A percentile compares a stretch with the other conserved stretches of the same genome.
Evolutionary conservation across 1,140 invertebrate genomes (phyloP).

Genomic region (Schlechtendalia chinensis): DNA sequence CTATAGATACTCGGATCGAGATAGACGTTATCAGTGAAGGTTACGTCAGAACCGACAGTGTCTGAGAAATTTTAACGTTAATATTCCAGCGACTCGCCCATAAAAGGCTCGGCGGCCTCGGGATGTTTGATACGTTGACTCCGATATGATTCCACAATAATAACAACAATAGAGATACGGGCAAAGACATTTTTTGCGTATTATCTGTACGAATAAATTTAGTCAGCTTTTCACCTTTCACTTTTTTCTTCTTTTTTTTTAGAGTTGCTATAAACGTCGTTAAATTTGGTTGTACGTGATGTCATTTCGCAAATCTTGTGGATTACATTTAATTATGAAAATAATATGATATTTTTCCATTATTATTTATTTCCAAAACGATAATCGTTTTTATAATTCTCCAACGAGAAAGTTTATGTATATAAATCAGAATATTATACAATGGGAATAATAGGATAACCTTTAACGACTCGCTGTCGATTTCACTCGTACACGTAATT

Average conservation of each 20-base stretch:
- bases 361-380: not conserved
- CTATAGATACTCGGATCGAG: not conserved
- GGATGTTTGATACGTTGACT: not conserved
- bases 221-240: conserved; percentile 16
- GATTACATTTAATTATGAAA: not conserved
- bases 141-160: conserved; percentile 1
- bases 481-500: not conserved
- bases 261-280: not conserved
- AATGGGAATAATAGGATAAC: not conserved
- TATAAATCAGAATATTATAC: not conserved
- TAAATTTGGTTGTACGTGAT: not conserved
- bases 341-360: not conserved
- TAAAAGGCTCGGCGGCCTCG: conserved; percentile 33
- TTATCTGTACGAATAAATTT: conserved; percentile 7
- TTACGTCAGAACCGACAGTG: conserved; percentile 28
- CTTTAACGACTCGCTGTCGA: not conserved
- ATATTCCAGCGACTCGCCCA: conserved; percentile 8
- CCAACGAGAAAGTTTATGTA: not conserved
- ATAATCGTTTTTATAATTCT: not conserved
- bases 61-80: conserved; percentile 3
- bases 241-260: not conserved
- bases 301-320: not conserved
- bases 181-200: not conserved
- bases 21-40: conserved; percentile 18
- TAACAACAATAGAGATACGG: not conserved